Evolutionary conservation across 2,888 invertebrate species (phyloP).

Genomic region (Polydrusus cervinus): DNA sequence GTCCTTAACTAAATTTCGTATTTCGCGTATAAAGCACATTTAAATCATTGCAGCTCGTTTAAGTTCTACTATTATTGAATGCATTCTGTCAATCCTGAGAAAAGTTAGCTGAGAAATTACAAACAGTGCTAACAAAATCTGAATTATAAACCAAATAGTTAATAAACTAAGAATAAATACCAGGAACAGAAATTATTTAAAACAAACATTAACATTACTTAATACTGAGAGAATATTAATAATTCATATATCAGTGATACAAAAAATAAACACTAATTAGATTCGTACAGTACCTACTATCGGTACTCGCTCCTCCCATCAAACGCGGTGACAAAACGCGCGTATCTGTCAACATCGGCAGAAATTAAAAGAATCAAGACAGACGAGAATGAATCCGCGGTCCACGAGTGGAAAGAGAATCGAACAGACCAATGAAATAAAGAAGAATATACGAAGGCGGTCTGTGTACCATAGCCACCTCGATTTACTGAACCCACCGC

Average conservation of each 20-base stretch:
- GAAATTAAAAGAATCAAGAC: conserved; percentile 53
- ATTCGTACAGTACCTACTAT: conserved; percentile 29
- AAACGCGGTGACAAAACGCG: conserved; percentile 58
- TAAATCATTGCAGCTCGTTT: no score
- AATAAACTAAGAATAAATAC: no score
- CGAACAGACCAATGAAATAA: conserved; percentile 62
- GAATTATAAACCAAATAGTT: no score
- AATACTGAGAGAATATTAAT: background rate
- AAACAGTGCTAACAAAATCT: no score
- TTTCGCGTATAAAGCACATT: no score
- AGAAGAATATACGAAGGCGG: conserved; percentile 62
- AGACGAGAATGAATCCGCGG: conserved; percentile 38
- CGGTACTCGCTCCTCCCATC: conserved; percentile 54
- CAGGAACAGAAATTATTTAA: no score
- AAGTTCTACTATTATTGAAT: no score
- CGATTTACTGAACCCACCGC: conserved; percentile 57
- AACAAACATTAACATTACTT: no score
- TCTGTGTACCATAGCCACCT: conserved; percentile 60
- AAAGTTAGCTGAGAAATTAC: no score
- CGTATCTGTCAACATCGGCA: conserved; percentile 56
- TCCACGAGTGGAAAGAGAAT: conserved; percentile 63
- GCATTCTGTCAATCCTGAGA: no score
- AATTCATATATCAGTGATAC: background rate
- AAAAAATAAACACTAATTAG: conserved; percentile 24
- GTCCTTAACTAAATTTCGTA: no score